These are phyloP conservation scores for Perca schrenkii DNA, from an alignment of 2,113 vertebrate genomes.

Conservation along the genomic window DNA sequence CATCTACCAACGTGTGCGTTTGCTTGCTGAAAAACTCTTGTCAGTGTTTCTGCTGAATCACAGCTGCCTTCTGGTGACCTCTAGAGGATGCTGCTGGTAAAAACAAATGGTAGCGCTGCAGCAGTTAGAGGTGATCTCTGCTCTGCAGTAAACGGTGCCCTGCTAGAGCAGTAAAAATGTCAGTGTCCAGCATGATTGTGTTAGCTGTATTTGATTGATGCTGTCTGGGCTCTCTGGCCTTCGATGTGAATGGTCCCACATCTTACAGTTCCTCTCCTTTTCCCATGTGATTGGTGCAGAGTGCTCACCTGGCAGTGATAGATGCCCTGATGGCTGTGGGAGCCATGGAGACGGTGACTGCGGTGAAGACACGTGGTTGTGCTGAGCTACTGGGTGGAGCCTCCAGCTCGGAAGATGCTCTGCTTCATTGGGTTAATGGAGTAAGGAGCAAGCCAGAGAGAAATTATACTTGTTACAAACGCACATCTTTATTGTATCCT, in stretches of 20 bases:
- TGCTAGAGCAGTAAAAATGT: constrained; percentile 30
- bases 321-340: constrained; percentile 90
- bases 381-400: constrained; percentile 73
- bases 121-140: constrained; percentile 25
- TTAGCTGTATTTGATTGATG: constrained; percentile 48
- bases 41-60: constrained; percentile 61
- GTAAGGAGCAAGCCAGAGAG: constrained; percentile 75
- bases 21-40: constrained; percentile 12
- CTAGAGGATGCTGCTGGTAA: constrained; percentile 65
- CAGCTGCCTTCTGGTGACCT: constrained; percentile 62
- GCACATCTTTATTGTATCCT: constrained; percentile 1
- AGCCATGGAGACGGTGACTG: constrained; percentile 87
- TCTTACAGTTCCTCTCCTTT: constrained; percentile 49
- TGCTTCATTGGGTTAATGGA: constrained; percentile 90
- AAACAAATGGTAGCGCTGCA: background rate
- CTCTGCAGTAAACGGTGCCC: constrained; percentile 17
- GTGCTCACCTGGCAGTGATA: constrained; percentile 90
- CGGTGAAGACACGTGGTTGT: constrained; percentile 74
- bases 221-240: background rate
- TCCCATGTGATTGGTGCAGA: constrained; percentile 80
- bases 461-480: constrained; percentile 3
- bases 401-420: constrained; percentile 85
- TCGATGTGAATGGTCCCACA: constrained; percentile 13
- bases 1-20: constrained; percentile 29
- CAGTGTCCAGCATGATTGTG: constrained; percentile 46